Evolutionary conservation across 2,113 vertebrate species (phyloP), one percentile per base, ranked within the genome.

Genomic region (Alligator sinensis): DNA sequence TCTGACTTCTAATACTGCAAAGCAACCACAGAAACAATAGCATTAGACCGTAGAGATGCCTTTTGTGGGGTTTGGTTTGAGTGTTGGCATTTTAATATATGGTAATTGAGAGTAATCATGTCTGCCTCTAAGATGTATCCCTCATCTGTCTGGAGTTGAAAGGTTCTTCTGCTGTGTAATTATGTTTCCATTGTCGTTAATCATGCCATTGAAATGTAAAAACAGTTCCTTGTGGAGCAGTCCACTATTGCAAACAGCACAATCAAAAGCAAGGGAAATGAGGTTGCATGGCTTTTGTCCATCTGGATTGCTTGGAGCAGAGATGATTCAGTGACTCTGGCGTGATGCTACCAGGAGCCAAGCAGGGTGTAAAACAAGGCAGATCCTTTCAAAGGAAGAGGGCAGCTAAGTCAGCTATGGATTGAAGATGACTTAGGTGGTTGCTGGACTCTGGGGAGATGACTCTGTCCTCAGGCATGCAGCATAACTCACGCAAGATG

Each of bases 151-250:
- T 74, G 8, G 11, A 6, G 90, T 3, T 93, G 93, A 95, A 94
- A 93, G 89, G 94, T 91, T 94, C 86, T 82, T 3, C 38, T 58
- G 70, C 84, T 77, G 25, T 81, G 90, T 92, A 82, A 59, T 80
- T 87, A 11, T 11, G 82, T 78, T 95, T 91, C 84, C 68, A 13
- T 58, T 58, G 18, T 34, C 76, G 4, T 92, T 89, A 24, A 68
- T 72, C 61, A 9, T 30, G 0, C 21, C 0, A 1, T 66, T 70
- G 95, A 88, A 94, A 82, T 28, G 1, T 1, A 17, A 75, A 82
- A 88, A 38, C 60, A 16, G 19, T 92, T 79, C 91, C 82, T 93
- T 13, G 3, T 55, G 18, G 82, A 61, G 34, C 5, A 18, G n/a
- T 61, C 34, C n/a, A 11, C n/a, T n/a, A 14, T 34, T 47, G 60